Conservation (phyloP, 1,140 invertebrate species). For the Acromyrmex heyeri region DNA sequence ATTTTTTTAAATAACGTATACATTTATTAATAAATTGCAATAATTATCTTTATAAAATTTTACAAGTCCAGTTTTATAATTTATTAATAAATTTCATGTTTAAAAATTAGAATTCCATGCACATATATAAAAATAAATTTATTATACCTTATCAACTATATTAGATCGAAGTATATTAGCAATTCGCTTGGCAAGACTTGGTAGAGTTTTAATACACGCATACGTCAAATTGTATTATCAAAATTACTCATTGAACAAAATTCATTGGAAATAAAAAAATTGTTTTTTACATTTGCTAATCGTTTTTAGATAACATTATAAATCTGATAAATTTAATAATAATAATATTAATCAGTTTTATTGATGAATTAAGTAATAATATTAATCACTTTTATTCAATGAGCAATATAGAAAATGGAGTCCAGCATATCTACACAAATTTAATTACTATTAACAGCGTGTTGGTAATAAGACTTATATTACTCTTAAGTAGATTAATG, state of each 20-base stretch:
- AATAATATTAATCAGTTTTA: not conserved
- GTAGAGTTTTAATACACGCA: conserved; percentile 45
- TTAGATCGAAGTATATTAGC: conserved; percentile 20
- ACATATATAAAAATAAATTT: conserved; percentile 3
- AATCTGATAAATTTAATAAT: conserved; percentile 19
- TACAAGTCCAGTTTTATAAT: conserved; percentile 17
- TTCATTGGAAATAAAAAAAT: not conserved
- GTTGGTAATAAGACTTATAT: conserved; percentile 61
- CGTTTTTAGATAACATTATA: conserved; percentile 2
- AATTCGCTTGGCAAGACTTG: conserved; percentile 48
- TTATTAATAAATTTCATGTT: conserved; percentile 10
- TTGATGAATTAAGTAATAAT: conserved; percentile 11
- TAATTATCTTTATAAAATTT: conserved; percentile 28
- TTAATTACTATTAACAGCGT: conserved; percentile 61
- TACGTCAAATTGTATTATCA: conserved; percentile 34
- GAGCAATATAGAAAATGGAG: conserved; percentile 57
- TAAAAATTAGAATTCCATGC: conserved; percentile 4
- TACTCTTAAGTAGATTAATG: conserved; percentile 52
- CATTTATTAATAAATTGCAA: conserved; percentile 19
- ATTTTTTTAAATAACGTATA: conserved; percentile 15
- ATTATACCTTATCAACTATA: conserved; percentile 12
- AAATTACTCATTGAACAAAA: conserved; percentile 61
- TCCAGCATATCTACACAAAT: conserved; percentile 47
- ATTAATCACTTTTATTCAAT: conserved; percentile 46
- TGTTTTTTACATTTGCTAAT: not conserved